These are phyloP conservation scores for Antedon mediterranea DNA, from an alignment of 53 echinoderm and acorn worm genomes.

Conservation along the genomic window DNA sequence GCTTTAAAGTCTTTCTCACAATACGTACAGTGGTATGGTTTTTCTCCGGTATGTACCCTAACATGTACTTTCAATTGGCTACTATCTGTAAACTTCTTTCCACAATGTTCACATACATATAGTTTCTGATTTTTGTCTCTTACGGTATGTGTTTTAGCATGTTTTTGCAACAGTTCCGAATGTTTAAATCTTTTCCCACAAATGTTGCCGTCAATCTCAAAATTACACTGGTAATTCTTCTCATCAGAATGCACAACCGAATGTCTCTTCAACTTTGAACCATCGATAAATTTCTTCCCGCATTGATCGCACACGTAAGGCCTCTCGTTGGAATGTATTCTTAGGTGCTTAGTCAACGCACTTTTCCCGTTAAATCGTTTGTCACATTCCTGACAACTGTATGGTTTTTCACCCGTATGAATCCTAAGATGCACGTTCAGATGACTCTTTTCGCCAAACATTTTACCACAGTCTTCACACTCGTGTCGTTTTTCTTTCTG, in stretches of 20 bases:
- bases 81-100: background rate
- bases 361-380: background rate
- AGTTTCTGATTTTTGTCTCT: too few relatives aligned
- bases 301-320: background rate
- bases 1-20: background rate
- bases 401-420: background rate
- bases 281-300: background rate
- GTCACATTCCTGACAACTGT: background rate
- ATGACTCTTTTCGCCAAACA: background rate
- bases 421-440: background rate
- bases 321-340: background rate
- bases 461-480: background rate
- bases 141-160: background rate
- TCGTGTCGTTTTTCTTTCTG: background rate
- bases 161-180: background rate
- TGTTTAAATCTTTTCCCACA: background rate
- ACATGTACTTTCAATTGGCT: background rate
- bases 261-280: background rate
- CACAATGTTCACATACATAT: background rate
- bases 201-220: too few relatives aligned
- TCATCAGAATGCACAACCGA: background rate
- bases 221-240: background rate
- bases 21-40: background rate
- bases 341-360: background rate
- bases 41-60: background rate